These are phyloP conservation scores for Xenotilapia leptura DNA, from an alignment of 2,113 vertebrate species.

Conservation along the genomic window DNA sequence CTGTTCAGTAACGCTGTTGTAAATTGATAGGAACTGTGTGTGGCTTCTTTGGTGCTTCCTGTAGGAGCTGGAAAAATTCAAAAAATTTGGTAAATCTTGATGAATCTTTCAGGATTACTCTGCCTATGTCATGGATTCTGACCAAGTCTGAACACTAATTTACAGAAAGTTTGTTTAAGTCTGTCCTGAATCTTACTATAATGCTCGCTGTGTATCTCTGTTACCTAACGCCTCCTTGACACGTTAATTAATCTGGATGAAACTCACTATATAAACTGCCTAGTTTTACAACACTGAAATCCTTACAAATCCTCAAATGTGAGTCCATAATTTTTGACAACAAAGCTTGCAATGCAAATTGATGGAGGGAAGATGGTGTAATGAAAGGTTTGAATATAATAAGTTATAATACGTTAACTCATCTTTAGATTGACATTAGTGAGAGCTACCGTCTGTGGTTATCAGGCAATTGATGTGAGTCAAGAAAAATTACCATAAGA, in stretches of 20 bases:
- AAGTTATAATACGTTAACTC: background rate
- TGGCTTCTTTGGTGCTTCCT: background rate
- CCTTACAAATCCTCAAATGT: background rate
- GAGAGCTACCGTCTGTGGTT: background rate
- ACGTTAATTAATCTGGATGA: background rate
- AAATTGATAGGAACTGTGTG: background rate
- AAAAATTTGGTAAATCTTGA: background rate
- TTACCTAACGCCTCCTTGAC: background rate
- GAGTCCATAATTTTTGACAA: background rate
- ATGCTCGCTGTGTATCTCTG: background rate
- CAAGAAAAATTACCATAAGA: background rate
- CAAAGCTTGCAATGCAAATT: background rate
- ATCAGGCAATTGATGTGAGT: background rate
- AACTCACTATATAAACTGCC: background rate
- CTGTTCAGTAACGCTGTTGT: background rate
- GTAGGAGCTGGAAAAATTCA: background rate
- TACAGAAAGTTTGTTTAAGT: background rate
- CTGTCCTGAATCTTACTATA: background rate
- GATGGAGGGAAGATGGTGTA: background rate
- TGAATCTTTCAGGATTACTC: background rate
- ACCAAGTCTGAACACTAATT: background rate
- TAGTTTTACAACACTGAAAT: background rate
- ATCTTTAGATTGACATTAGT: background rate
- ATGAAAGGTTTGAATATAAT: background rate
- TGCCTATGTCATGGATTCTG: background rate